phyloP scores from a whole-genome alignment of 2,888 invertebrate species.

The Sesamia inferens region DNA sequence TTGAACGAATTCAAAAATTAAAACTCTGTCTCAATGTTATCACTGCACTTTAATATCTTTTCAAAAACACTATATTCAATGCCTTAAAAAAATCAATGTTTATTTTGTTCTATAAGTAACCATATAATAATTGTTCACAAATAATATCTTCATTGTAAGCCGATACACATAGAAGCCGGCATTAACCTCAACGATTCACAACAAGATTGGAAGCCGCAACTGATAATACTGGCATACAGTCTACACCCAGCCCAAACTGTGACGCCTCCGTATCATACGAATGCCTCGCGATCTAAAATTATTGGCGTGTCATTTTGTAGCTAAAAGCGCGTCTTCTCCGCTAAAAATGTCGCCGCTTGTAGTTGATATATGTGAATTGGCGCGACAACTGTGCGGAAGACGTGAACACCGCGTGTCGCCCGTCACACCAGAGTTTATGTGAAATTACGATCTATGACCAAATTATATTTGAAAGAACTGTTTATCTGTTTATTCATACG shows the following conservation, averaged over 20 bases:
- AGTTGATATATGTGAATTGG: slow-evolving; percentile 77
- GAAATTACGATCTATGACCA: slow-evolving; percentile 22
- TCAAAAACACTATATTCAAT: background rate
- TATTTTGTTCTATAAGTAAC: background rate
- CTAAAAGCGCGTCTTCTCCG: slow-evolving; percentile 73
- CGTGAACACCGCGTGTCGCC: slow-evolving; percentile 37
- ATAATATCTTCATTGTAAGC: background rate
- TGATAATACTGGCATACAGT: slow-evolving; percentile 60
- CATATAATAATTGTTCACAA: slow-evolving; percentile 1
- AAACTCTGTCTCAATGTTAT: background rate
- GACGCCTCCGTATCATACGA: slow-evolving; percentile 49
- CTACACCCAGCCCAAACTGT: slow-evolving; percentile 21
- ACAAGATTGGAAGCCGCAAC: slow-evolving; percentile 58
- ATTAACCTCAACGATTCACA: slow-evolving; percentile 27
- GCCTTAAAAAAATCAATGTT: background rate
- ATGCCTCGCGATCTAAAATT: slow-evolving; percentile 67
- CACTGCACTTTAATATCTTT: slow-evolving; percentile 20
- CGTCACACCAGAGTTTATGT: slow-evolving; percentile 29
- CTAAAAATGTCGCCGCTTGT: slow-evolving; percentile 80
- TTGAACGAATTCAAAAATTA: slow-evolving; percentile 32
- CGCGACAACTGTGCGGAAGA: slow-evolving; percentile 70
- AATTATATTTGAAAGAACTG: slow-evolving; percentile 17
- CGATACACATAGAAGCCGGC: background rate
- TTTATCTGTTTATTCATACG: slow-evolving; percentile 30
- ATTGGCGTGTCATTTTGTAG: slow-evolving; percentile 68